These are phyloP conservation scores for Mystacides longicornis DNA, from an alignment of 2,888 invertebrate genomes.

Conservation along the genomic window DNA sequence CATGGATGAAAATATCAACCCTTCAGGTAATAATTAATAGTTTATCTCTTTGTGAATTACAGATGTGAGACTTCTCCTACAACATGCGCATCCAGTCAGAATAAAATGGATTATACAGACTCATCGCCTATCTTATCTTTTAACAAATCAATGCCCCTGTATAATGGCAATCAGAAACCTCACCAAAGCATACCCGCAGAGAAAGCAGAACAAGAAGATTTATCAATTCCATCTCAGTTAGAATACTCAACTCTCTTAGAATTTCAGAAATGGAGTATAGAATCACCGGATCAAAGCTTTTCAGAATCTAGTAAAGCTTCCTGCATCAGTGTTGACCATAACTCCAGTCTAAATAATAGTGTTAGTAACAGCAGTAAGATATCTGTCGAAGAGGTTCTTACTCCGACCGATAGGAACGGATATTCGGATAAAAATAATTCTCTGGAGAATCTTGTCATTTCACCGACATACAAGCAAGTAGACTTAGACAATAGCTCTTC, in stretches of 20 bases:
- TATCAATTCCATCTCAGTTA: not conserved
- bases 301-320: slow-evolving; percentile 14
- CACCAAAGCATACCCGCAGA: too few species aligned
- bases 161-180: too few species aligned
- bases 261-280: slow-evolving; percentile 10
- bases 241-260: not conserved
- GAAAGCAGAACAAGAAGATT: not conserved
- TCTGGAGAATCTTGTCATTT: slow-evolving; percentile 11
- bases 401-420: not conserved
- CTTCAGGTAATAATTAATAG: too few species aligned
- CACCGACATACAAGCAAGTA: slow-evolving; percentile 1
- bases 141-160: too few species aligned
- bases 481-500: slow-evolving; percentile 7
- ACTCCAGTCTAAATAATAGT: slow-evolving; percentile 11
- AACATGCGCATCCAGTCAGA: too few species aligned
- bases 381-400: not conserved
- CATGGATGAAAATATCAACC: too few species aligned
- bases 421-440: slow-evolving; percentile 10
- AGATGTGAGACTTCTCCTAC: not conserved
- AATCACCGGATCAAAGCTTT: slow-evolving; percentile 13
- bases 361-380: slow-evolving; percentile 9
- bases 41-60: not conserved
- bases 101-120: too few species aligned
- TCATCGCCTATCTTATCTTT: too few species aligned
- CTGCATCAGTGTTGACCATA: slow-evolving; percentile 13